Evolutionary conservation across 2,797 vertebrate species (phyloP).

Genomic region (Lagodon rhomboides): DNA sequence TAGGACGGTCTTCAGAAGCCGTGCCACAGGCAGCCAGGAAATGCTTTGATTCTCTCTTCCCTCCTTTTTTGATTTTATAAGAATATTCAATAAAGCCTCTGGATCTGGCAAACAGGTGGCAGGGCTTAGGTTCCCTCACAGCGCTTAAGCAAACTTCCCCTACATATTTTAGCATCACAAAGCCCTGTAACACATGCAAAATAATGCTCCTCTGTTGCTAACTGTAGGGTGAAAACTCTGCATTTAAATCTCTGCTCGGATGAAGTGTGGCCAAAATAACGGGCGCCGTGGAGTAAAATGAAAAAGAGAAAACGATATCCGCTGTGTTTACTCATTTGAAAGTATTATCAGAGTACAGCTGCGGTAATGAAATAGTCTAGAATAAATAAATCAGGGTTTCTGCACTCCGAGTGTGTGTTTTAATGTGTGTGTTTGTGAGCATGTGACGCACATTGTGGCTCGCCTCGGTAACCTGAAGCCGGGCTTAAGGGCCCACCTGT

Average conservation of each 20-base stretch:
- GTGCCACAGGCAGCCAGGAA: slow-evolving; percentile 87
- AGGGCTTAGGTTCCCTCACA: slow-evolving; percentile 80
- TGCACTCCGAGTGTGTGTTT: slow-evolving; percentile 38
- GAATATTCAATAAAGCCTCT: slow-evolving; percentile 86
- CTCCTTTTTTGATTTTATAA: slow-evolving; percentile 81
- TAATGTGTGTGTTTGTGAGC: slow-evolving; percentile 60
- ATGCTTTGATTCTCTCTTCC: slow-evolving; percentile 86
- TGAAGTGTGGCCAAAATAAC: slow-evolving; percentile 4
- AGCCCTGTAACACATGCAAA: slow-evolving; percentile 69
- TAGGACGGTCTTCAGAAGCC: slow-evolving; percentile 85
- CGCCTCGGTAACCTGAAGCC: slow-evolving; percentile 79
- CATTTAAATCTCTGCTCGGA: slow-evolving; percentile 20
- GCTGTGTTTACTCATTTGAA: background rate
- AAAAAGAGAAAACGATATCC: background rate
- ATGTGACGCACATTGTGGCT: slow-evolving; percentile 73
- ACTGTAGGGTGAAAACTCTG: slow-evolving; percentile 27
- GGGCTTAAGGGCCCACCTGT: slow-evolving; percentile 80
- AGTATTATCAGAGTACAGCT: slow-evolving; percentile 9
- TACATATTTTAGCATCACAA: slow-evolving; percentile 84
- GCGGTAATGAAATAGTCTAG: slow-evolving; percentile 16
- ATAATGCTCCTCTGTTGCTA: slow-evolving; percentile 35
- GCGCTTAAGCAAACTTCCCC: slow-evolving; percentile 82
- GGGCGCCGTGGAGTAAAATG: background rate
- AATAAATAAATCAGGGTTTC: slow-evolving; percentile 38
- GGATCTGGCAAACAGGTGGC: slow-evolving; percentile 89